Percentiles rank a stretch among this genome's conserved stretches.
phyloP scores from a whole-genome alignment of 1,140 invertebrate genomes.

The Leptinotarsa undecemlineata region DNA sequence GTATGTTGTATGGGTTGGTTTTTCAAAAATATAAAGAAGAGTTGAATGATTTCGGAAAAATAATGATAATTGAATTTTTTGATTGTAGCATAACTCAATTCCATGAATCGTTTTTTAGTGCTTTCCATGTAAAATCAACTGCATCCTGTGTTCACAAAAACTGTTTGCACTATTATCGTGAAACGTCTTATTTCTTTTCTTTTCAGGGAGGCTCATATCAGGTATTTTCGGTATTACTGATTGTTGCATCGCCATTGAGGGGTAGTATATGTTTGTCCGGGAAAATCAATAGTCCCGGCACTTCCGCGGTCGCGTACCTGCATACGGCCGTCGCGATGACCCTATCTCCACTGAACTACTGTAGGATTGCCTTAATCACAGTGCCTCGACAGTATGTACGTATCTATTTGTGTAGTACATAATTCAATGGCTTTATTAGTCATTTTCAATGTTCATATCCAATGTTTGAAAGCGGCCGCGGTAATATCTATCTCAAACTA shows the following conservation, averaged over 20 bases:
- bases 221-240: background rate
- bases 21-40: too few relatives aligned
- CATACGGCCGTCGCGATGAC: slow-evolving; percentile 47
- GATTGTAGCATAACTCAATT: too few relatives aligned
- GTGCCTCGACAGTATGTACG: slow-evolving; percentile 57
- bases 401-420: slow-evolving; percentile 54
- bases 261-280: slow-evolving; percentile 1
- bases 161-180: too few relatives aligned
- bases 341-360: slow-evolving; percentile 56
- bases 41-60: too few relatives aligned
- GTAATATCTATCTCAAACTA: slow-evolving; percentile 37
- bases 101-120: too few relatives aligned
- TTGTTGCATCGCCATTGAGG: slow-evolving; percentile 1
- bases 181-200: too few relatives aligned
- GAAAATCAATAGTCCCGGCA: slow-evolving; percentile 13
- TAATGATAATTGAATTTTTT: too few relatives aligned
- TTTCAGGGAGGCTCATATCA: background rate
- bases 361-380: slow-evolving; percentile 58
- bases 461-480: slow-evolving; percentile 40
- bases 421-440: slow-evolving; percentile 35
- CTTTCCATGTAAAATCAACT: too few relatives aligned
- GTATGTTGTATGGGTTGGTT: too few relatives aligned
- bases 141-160: too few relatives aligned
- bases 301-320: slow-evolving; percentile 36
- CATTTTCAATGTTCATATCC: slow-evolving; percentile 40